Evolutionary conservation across 2,113 vertebrate species (phyloP).

Genomic region (Notechis scutatus): DNA sequence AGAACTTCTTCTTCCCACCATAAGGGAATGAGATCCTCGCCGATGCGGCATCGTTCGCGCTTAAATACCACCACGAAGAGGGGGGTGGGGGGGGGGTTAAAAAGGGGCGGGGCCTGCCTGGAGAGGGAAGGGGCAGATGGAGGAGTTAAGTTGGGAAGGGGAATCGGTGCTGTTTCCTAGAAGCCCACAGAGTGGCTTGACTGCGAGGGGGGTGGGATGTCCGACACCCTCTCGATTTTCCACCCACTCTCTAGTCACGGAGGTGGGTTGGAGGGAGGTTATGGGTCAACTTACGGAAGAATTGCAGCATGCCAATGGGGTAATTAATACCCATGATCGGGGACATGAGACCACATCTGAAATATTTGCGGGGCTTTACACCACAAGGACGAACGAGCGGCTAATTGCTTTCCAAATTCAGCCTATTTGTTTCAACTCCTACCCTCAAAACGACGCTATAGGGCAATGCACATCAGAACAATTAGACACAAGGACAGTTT

Average conservation of each 20-base stretch:
- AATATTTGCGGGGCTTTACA: neutral
- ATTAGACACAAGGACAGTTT: too few species aligned
- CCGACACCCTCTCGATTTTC: too few species aligned
- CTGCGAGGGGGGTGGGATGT: neutral
- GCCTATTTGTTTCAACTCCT: neutral
- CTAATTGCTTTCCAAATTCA: neutral
- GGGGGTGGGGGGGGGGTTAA: neutral
- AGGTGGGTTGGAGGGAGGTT: neutral
- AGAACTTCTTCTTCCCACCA: neutral
- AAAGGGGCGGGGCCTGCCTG: neutral
- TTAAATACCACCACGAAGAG: neutral
- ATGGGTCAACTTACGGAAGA: too few species aligned
- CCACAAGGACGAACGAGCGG: too few species aligned
- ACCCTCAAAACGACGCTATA: too few species aligned
- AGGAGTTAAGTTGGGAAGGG: neutral
- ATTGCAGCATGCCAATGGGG: too few species aligned
- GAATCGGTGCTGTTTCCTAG: neutral
- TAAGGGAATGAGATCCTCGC: rapidly evolving
- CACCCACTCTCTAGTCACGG: too few species aligned
- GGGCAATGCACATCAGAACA: too few species aligned
- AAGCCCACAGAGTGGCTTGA: neutral
- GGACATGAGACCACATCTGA: too few species aligned
- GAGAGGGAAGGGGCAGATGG: neutral
- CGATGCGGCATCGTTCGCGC: rapidly evolving
- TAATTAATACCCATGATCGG: too few species aligned